These are phyloP conservation scores for Petrocephalus zakoni DNA, from an alignment of 2,113 vertebrate species.

Conservation along the genomic window DNA sequence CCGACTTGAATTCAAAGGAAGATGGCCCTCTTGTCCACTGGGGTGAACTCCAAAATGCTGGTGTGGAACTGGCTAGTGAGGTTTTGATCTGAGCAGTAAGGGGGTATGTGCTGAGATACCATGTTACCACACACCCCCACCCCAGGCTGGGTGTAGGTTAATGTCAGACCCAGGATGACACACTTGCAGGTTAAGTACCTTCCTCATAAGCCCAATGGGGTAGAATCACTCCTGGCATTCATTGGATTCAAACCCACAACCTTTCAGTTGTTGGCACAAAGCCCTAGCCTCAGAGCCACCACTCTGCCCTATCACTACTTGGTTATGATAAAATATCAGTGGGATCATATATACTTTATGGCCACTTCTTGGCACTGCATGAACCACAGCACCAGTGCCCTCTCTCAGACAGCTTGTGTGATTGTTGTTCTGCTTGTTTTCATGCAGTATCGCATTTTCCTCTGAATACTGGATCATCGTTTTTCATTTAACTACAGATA, in stretches of 20 bases:
- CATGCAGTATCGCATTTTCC: background rate
- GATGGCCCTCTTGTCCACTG: background rate
- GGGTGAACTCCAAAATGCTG: background rate
- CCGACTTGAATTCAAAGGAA: background rate
- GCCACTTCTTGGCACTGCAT: background rate
- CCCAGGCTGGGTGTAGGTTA: too few relatives aligned
- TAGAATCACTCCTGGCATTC: too few relatives aligned
- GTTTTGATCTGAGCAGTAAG: too few relatives aligned
- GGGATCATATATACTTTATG: background rate
- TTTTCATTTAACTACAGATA: background rate
- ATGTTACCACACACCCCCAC: too few relatives aligned
- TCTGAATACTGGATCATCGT: background rate
- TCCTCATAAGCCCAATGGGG: too few relatives aligned
- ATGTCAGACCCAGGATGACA: too few relatives aligned
- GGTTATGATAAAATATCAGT: background rate
- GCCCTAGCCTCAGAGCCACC: too few relatives aligned
- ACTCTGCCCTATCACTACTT: too few relatives aligned
- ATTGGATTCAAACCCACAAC: too few relatives aligned
- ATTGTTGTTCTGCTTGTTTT: background rate
- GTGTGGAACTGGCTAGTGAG: background rate
- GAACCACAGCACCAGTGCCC: background rate
- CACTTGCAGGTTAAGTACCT: too few relatives aligned
- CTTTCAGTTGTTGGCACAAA: too few relatives aligned
- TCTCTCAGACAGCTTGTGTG: background rate
- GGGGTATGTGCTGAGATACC: too few relatives aligned